These are phyloP conservation scores for Pampus argenteus DNA, from an alignment of 2,797 vertebrate genomes.

Conservation along the genomic window DNA sequence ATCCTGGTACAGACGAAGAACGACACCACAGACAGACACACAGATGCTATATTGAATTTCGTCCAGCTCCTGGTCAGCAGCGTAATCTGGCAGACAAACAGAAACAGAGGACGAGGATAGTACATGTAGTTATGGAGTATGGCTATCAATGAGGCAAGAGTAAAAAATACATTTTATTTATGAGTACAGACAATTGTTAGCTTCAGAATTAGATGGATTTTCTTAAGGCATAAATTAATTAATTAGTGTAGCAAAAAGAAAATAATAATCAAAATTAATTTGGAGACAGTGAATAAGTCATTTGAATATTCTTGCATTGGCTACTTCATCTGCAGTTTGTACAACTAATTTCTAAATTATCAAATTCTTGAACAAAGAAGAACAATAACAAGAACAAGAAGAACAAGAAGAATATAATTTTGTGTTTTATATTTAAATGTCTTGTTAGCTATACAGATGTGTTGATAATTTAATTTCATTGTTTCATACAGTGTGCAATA, in stretches of 20 bases:
- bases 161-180: background rate
- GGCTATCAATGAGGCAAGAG: background rate
- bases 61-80: conserved; percentile 90
- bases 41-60: conserved; percentile 69
- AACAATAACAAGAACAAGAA: no score
- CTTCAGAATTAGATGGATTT: background rate
- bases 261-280: no score
- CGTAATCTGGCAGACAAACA: conserved; percentile 79
- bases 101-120: conserved; percentile 7
- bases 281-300: no score
- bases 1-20: conserved; percentile 83
- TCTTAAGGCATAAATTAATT: background rate
- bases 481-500: background rate
- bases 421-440: background rate
- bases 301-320: background rate
- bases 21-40: conserved; percentile 80
- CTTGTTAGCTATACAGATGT: background rate
- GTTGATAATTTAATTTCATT: background rate
- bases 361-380: no score
- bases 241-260: background rate
- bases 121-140: background rate
- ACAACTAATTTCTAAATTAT: background rate
- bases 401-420: no score
- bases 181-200: background rate
- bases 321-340: background rate